Conservation (phyloP, 2,888 invertebrate species). For the Eupithecia vulgata region DNA sequence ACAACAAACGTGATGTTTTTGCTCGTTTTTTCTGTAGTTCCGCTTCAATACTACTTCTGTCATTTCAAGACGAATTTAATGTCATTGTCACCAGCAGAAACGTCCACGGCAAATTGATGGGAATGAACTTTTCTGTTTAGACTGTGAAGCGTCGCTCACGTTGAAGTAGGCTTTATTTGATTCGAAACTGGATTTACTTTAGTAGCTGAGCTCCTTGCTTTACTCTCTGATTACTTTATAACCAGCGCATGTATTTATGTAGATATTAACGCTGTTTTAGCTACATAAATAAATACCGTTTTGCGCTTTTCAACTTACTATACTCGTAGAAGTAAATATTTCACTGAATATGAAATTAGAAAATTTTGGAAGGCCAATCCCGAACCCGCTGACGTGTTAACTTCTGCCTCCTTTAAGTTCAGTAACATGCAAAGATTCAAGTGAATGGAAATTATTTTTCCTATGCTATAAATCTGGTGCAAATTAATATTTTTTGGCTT, state of each 20-base stretch:
- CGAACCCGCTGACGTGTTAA: too few species aligned
- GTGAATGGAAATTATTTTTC: too few species aligned
- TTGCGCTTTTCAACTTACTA: neutral
- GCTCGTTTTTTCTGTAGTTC: too few species aligned
- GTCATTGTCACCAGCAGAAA: neutral
- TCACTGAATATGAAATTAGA: neutral
- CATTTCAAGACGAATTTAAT: too few species aligned
- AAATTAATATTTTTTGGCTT: too few species aligned
- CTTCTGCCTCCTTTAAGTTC: too few species aligned
- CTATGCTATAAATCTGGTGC: too few species aligned
- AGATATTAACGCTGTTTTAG: neutral
- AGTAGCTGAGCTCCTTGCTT: constrained; percentile 17
- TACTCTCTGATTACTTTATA: neutral
- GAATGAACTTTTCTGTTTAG: constrained; percentile 1
- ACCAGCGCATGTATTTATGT: neutral
- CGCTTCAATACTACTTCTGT: too few species aligned
- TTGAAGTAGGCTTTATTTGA: constrained; percentile 42
- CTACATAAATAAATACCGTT: neutral
- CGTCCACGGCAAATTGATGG: neutral
- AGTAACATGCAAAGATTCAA: too few species aligned
- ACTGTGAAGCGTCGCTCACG: constrained; percentile 28
- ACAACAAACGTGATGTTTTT: too few species aligned
- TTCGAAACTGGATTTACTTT: constrained; percentile 35
- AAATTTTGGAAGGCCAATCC: neutral
- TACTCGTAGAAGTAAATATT: too few species aligned